Base-by-base conservation (phyloP, 30 jellyfish, hydroid and myxozoan genomes). In the Aurelia sp. region DNA sequence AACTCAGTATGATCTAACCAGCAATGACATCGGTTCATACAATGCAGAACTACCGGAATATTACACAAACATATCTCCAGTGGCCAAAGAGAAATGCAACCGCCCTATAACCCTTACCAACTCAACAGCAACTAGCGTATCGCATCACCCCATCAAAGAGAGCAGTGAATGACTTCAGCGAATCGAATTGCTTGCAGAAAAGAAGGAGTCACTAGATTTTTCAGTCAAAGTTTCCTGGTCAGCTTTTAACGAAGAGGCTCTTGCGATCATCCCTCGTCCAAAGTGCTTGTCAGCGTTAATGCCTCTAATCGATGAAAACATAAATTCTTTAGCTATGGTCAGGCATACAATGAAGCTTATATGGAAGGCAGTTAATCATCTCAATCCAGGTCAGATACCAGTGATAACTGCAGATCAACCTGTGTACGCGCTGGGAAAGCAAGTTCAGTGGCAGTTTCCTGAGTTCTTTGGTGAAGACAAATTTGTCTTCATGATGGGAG, bases 381-480 rank as follows among this genome's bases (percentile, higher is more conserved):
- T 74, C 50, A 85, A 85, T 52, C 82, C 90, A 47, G 92, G 92
- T 11, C 92, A 78, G 58, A 58, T 24, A 78, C 81, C 92, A 13
- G 89, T 61, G 24, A 69, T 83, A 31, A 66, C 92, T 18, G 76
- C 76, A 30, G 95, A 85, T 60, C 91, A 85, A 59, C 91, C 91
- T 62, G 61, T 76, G 61, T 85, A 74, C 48, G 91, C 82, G n/a
- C 75, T 85, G 40, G 95, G 90, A 47, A 85, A 85, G 64, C 95
- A 85, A 59, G 86, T 85, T 44, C 83, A 85, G 21, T 85, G 91
- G 91, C 84, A 41, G 72, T 85, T 50, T 55, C 91, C 75, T 13
- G 75, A 59, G 27, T 31, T 16, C 35, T 71, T 31, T 75, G 83
- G 82, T 47, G 84, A 85, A 41, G 72, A 57, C 33, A 81, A 67